Evolutionary conservation across 2,797 vertebrate genomes (phyloP).

Genomic region (Poeciliopsis infans): DNA sequence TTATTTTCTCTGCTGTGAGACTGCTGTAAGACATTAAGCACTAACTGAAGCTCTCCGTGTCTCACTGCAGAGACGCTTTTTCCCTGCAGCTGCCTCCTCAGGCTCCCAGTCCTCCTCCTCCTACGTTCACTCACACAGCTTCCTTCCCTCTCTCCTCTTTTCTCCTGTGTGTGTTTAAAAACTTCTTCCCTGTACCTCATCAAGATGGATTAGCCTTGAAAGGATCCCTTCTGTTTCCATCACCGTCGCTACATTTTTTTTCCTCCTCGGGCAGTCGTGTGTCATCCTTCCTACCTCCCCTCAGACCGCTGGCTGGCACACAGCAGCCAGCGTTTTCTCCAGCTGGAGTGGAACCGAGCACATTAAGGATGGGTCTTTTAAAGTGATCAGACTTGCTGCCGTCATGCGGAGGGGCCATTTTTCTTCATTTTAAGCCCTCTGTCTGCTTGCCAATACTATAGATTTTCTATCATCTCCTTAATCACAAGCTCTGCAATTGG

Average conservation of each 20-base stretch:
- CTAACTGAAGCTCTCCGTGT: slow-evolving; percentile 62
- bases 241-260: slow-evolving; percentile 52
- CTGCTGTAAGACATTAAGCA: slow-evolving; percentile 64
- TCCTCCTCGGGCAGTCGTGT: slow-evolving; percentile 48
- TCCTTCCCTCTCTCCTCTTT: slow-evolving; percentile 65
- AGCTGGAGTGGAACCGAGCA: slow-evolving; percentile 68
- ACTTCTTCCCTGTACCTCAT: slow-evolving; percentile 46
- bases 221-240: slow-evolving; percentile 64
- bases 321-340: slow-evolving; percentile 70
- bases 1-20: slow-evolving; percentile 66
- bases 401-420: slow-evolving; percentile 65
- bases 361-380: slow-evolving; percentile 76
- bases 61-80: slow-evolving; percentile 46
- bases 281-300: slow-evolving; percentile 29
- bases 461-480: slow-evolving; percentile 77
- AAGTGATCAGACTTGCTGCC: slow-evolving; percentile 71
- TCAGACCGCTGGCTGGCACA: slow-evolving; percentile 50
- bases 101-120: slow-evolving; percentile 15
- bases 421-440: slow-evolving; percentile 74
- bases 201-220: slow-evolving; percentile 69
- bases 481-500: slow-evolving; percentile 67
- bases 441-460: slow-evolving; percentile 72
- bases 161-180: slow-evolving; percentile 61
- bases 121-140: slow-evolving; percentile 26
- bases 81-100: slow-evolving; percentile 19